Base-by-base conservation (phyloP, 2,113 vertebrate species). In the Loxodonta africana region DNA sequence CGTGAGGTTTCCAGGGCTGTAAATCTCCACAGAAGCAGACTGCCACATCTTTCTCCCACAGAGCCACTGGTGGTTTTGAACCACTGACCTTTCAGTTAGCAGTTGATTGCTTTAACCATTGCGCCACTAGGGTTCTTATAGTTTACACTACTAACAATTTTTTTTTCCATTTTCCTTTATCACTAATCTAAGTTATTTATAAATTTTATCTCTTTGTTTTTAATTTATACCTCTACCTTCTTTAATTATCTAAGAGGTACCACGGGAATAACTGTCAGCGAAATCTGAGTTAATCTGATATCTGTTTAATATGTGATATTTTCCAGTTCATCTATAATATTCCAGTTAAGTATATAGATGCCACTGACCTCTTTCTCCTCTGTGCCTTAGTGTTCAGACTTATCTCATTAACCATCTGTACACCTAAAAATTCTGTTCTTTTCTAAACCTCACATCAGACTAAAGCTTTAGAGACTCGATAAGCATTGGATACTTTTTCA, bases 361-460 rank as follows among this genome's bases (percentile, higher is more conserved):
- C 28, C 4, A 0, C 30, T 83, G 86, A 80, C 46, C 14, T 90
- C 30, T 48, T 88, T 82, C 26, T 88, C 46, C n/a, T 41, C 60
- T 74, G 7, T 53, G 33, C 60, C 78, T 83, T 63, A 88, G 28
- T 17, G 23, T 57, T 90, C 88, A 87, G 53, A 53, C 25, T 91
- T 95, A 33, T 46, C 44, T 94, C 83, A 94, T 87, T 96, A 95
- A 93, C 95, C 90, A 95, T 76, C 30, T 84, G 11, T 96, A 51
- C 53, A 92, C 18, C 33, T 37, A 60, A 80, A 81, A 67, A 93
- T 51, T 65, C n/a, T 87, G 37, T 30, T 77, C 2, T 82, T 91
- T 92, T 88, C 15, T 94, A 88, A 95, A 91, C 84, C 28, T 85
- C 65, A 53, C 18, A 81, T 91, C 8, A 96, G 2, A 86, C 41